Evolutionary conservation across 2,888 invertebrate genomes (phyloP).

Genomic region (Drosophila nigricruria): DNA sequence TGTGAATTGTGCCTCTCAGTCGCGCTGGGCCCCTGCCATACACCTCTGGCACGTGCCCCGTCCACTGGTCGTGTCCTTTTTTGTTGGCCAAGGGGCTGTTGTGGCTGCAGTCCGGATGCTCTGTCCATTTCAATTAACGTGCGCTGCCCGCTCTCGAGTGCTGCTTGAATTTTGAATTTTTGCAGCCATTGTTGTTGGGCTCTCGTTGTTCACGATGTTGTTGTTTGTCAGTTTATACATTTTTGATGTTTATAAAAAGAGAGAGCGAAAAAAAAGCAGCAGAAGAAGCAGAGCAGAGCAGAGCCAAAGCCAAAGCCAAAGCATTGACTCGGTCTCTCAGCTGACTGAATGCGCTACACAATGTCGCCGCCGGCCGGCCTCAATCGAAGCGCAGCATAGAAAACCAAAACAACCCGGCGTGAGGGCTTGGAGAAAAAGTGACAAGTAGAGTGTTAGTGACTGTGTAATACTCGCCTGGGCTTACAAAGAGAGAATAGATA

Average conservation of each 20-base stretch:
- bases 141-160: constrained; percentile 73
- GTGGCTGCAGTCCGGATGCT: constrained; percentile 75
- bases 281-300: neutral
- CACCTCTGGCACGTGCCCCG: neutral
- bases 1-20: constrained; percentile 14
- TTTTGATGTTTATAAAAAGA: constrained; percentile 60
- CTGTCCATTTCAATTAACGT: constrained; percentile 83
- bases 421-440: neutral
- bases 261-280: constrained; percentile 18
- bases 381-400: constrained; percentile 5
- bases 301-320: constrained; percentile 1
- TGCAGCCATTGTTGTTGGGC: constrained; percentile 57
- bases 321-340: constrained; percentile 24
- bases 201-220: constrained; percentile 19
- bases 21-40: no score
- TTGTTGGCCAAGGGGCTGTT: constrained; percentile 28
- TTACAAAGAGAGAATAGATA: no score
- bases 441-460: neutral
- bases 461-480: neutral
- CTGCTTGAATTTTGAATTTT: constrained; percentile 82
- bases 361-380: neutral
- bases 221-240: constrained; percentile 69
- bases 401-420: neutral
- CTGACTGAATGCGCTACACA: constrained; percentile 22
- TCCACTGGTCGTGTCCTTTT: neutral